Base-by-base conservation (phyloP, 2,888 invertebrate genomes). In the Archaeoteleia sp. region DNA sequence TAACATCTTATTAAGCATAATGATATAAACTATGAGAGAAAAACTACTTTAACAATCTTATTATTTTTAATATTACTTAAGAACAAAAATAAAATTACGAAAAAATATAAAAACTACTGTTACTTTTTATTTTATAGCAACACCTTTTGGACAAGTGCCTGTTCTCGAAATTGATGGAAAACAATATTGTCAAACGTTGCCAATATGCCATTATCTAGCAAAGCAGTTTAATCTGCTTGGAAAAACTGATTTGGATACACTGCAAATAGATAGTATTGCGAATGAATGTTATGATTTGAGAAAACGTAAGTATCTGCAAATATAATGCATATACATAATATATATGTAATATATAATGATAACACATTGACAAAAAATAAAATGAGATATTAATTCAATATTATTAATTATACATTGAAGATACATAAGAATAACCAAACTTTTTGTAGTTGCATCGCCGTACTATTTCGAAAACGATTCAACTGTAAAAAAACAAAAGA, bases 181-280 rank as follows among this genome's bases (percentile, higher is more conserved):
- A 49, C 40, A 67, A 2, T 80, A 77, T 27, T 48, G 77, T 30
- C 82, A 82, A 67, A 72, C 78, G 5, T 40, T 80, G 48, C 78
- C 82, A 17, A 81, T 82, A 54, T 81, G 82, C 70, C 79, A 72
- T 67, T 82, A 81, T 71, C 73, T 82, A 27, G 82, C 79, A 14
- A 81, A 81, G 63, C 74, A 80, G 57, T 69, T 76, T 45, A 73
- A 79, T 63, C 67, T 82, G 12, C 45, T 74, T 15, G 82, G 82
- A 14, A 75, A 75, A 63, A 81, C 77, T 7, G 81, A 81, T 61
- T 68, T 80, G 67, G 81, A 82, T 62, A 61, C 74, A 27, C 48
- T 82, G 51, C 67, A 78, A 66, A 79, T 82, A 46, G 78, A 81
- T 23, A 73, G 74, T 7, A 73, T 79, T 48, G 80, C 78, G 3